These are phyloP conservation scores for Sceloporus tristichus DNA, from an alignment of 2,113 vertebrate genomes.

Conservation along the genomic window DNA sequence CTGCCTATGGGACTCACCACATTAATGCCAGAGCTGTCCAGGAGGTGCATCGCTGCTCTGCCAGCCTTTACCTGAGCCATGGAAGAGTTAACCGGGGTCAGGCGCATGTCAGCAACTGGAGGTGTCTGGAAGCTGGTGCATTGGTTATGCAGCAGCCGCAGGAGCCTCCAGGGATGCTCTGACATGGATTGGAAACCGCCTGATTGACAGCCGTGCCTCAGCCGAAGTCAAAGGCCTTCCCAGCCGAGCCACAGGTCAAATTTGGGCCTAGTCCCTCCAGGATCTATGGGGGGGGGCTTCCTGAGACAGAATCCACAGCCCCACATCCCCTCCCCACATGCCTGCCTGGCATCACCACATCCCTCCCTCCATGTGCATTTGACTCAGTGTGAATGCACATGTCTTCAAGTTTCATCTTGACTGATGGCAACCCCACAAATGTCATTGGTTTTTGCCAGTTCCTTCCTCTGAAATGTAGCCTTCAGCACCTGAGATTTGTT, in stretches of 20 bases:
- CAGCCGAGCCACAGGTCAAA: background rate
- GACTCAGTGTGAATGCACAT: no score
- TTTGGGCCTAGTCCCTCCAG: background rate
- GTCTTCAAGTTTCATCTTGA: no score
- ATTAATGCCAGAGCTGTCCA: background rate
- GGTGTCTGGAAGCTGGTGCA: background rate
- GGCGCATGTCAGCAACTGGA: constrained; percentile 16
- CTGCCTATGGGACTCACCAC: background rate
- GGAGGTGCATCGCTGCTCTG: no score
- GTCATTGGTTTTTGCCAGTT: no score
- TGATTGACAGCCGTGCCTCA: constrained; percentile 38
- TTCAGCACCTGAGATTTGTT: no score
- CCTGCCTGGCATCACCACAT: background rate
- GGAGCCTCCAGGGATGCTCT: background rate
- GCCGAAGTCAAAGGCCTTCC: constrained; percentile 11
- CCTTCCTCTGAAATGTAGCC: no score
- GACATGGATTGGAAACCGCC: background rate
- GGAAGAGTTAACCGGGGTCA: constrained; percentile 20
- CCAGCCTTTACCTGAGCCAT: background rate
- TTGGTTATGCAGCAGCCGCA: background rate
- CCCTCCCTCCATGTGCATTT: background rate
- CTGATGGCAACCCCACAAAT: no score
- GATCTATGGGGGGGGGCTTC: background rate
- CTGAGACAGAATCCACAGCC: background rate
- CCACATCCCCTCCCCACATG: background rate